Evolutionary conservation across 2,888 invertebrate species (phyloP), one percentile per base, ranked within the genome.

Genomic region (Strigamia transsilvanica): DNA sequence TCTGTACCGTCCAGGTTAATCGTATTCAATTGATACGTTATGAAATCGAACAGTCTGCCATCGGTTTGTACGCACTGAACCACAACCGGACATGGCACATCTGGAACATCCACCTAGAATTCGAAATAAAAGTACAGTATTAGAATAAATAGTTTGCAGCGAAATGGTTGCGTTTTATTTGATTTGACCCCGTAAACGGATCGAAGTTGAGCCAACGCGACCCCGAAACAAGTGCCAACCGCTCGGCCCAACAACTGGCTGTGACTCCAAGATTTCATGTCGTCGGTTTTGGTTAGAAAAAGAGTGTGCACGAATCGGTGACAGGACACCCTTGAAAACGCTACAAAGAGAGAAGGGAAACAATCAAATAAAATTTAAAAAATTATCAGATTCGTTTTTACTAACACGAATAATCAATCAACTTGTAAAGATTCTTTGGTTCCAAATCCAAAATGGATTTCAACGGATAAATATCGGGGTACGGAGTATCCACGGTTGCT

Each of bases 11-110:
- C 88, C 87, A 88, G 88, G 87, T 94, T 91, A 46, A 95, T 88
- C 0, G 94, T 94, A 86, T 96, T 95, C 15, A 98, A 89, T 88
- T 98, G 96, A 83, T 94, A 91, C 21, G 95, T 91, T 5, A 93
- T 93, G 87, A 97, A 96, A 87, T 95, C 93, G 87, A 94, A 94
- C 61, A 90, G 88, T 84, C 91, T 90, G 0, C 95, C 93, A 87
- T 96, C 93, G 4, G 94, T 93, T 85, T 95, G 94, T 84, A 97
- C 90, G 86, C 93, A 93, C 87, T 97, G 97, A 2, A 96, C 89
- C 66, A 92, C 92, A 81, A 97, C 90, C 6, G 97, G 97, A 85
- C 93, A 91, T 1, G 93, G 92, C 51, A 96, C 38, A n/a, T 34
- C 42, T 6, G 2, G 7, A 23, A 79, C 18, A 7, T 79, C 42